Evolutionary conservation across 1,140 invertebrate species (phyloP).

Genomic region (Drosophila bipectinata): DNA sequence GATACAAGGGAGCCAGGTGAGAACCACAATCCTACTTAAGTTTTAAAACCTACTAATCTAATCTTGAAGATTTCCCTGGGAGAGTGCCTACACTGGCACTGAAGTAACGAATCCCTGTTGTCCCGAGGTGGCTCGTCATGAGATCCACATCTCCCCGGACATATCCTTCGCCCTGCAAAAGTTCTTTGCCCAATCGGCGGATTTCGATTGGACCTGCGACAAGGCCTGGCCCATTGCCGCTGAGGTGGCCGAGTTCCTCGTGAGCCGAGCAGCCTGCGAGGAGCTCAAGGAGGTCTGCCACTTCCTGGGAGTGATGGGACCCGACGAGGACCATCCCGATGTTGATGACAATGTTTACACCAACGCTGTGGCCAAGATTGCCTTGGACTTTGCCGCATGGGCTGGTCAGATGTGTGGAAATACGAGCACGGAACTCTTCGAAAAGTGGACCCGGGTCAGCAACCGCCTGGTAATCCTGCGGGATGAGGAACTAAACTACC

Average conservation of each 20-base stretch:
- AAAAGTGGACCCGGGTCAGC: conserved; percentile 84
- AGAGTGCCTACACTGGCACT: conserved; percentile 86
- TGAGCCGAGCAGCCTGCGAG: conserved; percentile 85
- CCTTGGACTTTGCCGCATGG: conserved; percentile 85
- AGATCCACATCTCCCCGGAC: conserved; percentile 86
- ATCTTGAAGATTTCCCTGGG: conserved; percentile 84
- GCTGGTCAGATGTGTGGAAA: conserved; percentile 46
- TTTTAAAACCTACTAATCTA: background rate
- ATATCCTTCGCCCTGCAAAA: conserved; percentile 85
- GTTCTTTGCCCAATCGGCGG: conserved; percentile 84
- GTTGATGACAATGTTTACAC: conserved; percentile 86
- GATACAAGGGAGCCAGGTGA: conserved; percentile 70
- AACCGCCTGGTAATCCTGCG: conserved; percentile 84
- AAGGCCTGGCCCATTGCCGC: conserved; percentile 85
- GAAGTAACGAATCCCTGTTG: conserved; percentile 86
- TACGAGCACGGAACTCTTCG: conserved; percentile 19
- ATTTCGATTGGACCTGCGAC: conserved; percentile 83
- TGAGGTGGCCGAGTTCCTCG: conserved; percentile 86
- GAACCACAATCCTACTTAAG: background rate
- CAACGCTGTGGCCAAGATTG: conserved; percentile 85
- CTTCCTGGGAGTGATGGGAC: conserved; percentile 85
- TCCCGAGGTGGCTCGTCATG: conserved; percentile 85
- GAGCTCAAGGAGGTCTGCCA: conserved; percentile 72
- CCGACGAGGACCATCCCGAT: conserved; percentile 86
- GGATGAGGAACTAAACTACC: conserved; percentile 84